A percentile compares a stretch with the other conserved stretches of the same genome.
Evolutionary conservation across 2,113 vertebrate genomes (phyloP).

Genomic region (Tragulus kanchil): DNA sequence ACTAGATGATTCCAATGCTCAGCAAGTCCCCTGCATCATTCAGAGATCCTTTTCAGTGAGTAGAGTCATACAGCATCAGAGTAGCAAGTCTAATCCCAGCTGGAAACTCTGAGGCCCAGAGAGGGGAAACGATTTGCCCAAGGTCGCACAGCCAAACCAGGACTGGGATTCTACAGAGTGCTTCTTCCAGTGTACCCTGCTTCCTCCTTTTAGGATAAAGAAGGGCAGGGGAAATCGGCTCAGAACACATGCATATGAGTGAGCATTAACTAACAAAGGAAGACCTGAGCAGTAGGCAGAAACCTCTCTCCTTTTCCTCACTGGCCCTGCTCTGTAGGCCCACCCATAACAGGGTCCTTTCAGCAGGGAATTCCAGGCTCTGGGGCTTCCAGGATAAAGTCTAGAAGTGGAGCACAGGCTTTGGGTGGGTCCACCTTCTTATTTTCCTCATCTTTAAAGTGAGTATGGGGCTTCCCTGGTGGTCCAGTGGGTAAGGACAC

Average conservation of each 20-base stretch:
- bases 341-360: not conserved
- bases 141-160: not conserved
- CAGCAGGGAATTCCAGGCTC: not conserved
- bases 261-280: not conserved
- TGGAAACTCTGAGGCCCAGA: not conserved
- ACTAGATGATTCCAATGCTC: not conserved
- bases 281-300: accelerated
- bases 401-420: not conserved
- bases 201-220: not conserved
- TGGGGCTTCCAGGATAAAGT: too few species aligned
- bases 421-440: not conserved
- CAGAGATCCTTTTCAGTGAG: not conserved
- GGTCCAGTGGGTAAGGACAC: too few species aligned
- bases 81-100: not conserved
- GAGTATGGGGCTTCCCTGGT: too few species aligned
- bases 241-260: not conserved
- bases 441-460: not conserved
- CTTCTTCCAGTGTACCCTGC: not conserved
- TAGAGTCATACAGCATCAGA: not conserved
- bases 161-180: not conserved
- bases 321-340: not conserved
- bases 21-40: not conserved
- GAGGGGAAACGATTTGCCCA: not conserved
- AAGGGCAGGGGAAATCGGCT: not conserved
- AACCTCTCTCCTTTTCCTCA: not conserved